Base-by-base conservation (phyloP, 2,113 vertebrate genomes). In the Symphodus melops region DNA sequence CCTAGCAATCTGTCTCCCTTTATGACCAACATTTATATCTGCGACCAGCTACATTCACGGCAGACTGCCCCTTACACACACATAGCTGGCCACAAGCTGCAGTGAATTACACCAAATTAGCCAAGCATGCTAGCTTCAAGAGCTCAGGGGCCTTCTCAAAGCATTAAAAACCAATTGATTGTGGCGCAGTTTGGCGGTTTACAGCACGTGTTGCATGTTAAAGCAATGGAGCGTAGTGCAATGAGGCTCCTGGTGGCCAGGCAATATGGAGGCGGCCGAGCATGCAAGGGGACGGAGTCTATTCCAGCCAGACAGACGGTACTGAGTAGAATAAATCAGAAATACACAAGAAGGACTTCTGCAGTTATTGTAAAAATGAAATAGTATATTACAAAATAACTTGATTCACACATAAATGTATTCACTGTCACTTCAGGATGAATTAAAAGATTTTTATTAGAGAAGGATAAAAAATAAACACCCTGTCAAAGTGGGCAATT, bases 141-240 rank as follows among this genome's bases (percentile, higher is more conserved):
- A 82, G 83, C 85, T 83, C 73, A 2, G 48, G 84, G 90, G 86
- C 65, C 83, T 78, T 53, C 80, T 88, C 82, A 57, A 68, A 80
- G 76, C 82, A 89, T 91, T 89, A 89, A 90, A 87, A 89, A 80
- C 74, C 90, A 77, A 91, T 90, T 90, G 91, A 90, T 93, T 91
- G 90, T 77, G 77, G 72, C 33, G 82, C 84, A 69, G 73, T 90
- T 88, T 88, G 87, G 86, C 58, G 9, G 59, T 77, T 77, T 59
- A 59, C 48, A 52, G 63, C 70, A 62, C 72, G 42, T 77, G 81
- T 73, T n/a, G 49, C 58, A 4, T 79, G 84, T 86, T 84, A 81
- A 84, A 83, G 77, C 87, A 81, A 76, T 85, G 87, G 79, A 84
- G 85, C 80, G 59, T 79, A 72, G 60, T 58, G 66, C 69, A 20